phyloP scores from a whole-genome alignment of 2,888 invertebrate genomes.

The Trichopria drosophilae region DNA sequence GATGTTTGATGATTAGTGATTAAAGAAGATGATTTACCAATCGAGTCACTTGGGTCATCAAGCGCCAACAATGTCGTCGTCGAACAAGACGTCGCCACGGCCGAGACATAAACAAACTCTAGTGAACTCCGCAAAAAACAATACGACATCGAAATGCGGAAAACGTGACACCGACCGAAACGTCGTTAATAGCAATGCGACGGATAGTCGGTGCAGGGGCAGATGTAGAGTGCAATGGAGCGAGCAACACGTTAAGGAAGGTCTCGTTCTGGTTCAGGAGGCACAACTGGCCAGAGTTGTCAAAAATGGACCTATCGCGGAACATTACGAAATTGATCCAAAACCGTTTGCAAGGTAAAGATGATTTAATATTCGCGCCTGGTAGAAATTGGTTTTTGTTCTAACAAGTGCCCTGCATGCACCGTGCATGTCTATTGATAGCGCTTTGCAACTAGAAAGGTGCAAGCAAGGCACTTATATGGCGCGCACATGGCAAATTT shows the following conservation, averaged over 20 bases:
- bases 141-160: not conserved
- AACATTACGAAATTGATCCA: constrained; percentile 60
- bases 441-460: too few species aligned
- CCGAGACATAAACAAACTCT: constrained; percentile 42
- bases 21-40: constrained; percentile 50
- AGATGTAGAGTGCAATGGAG: constrained; percentile 59
- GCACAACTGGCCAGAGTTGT: constrained; percentile 59
- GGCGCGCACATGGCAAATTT: too few species aligned
- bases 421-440: too few species aligned
- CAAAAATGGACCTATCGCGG: constrained; percentile 61
- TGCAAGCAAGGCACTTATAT: too few species aligned
- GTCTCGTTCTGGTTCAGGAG: constrained; percentile 59
- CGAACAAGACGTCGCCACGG: constrained; percentile 52
- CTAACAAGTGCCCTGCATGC: too few species aligned
- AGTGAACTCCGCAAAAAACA: not conserved
- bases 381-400: too few species aligned
- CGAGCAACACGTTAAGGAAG: constrained; percentile 60
- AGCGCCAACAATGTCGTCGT: constrained; percentile 53
- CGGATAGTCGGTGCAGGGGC: constrained; percentile 45
- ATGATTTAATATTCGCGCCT: not conserved
- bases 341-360: constrained; percentile 61
- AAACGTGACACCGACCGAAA: not conserved
- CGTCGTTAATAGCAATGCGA: not conserved
- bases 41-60: constrained; percentile 46
- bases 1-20: too few species aligned